Evolutionary conservation across 2,888 invertebrate species (phyloP).

Genomic region (Epinotia demarniana): DNA sequence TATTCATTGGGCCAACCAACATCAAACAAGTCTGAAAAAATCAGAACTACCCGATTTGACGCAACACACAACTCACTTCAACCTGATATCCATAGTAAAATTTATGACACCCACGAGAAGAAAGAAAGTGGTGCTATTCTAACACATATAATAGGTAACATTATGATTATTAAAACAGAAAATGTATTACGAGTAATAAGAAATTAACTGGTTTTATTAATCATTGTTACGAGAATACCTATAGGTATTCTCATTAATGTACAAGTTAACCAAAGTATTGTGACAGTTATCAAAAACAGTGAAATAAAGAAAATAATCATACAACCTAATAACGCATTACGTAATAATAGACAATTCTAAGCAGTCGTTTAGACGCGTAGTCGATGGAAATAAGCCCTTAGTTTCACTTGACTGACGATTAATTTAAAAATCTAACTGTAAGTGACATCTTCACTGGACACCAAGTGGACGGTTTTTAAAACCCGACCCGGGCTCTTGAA

Average conservation of each 20-base stretch:
- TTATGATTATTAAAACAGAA: not conserved
- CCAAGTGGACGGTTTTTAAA: conserved; percentile 31
- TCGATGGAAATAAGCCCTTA: not conserved
- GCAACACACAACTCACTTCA: too few relatives aligned
- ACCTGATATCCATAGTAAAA: too few relatives aligned
- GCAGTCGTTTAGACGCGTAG: not conserved
- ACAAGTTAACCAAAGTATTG: not conserved
- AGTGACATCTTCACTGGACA: conserved; percentile 34
- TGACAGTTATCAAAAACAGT: not conserved
- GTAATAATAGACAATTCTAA: not conserved
- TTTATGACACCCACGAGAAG: too few relatives aligned
- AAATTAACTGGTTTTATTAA: not conserved
- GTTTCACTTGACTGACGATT: conserved; percentile 25
- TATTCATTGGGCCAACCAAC: too few relatives aligned
- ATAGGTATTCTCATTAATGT: not conserved
- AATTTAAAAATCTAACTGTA: conserved; percentile 25
- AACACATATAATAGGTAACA: not conserved
- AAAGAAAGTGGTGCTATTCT: too few relatives aligned
- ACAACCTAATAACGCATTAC: not conserved
- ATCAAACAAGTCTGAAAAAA: too few relatives aligned
- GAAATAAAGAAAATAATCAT: not conserved
- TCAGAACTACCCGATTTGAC: too few relatives aligned
- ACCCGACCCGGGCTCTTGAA: conserved; percentile 27
- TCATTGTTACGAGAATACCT: not conserved
- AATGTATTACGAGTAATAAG: too few relatives aligned